Evolutionary conservation across 2,113 vertebrate genomes (phyloP).

Genomic region (Microtus oregoni): DNA sequence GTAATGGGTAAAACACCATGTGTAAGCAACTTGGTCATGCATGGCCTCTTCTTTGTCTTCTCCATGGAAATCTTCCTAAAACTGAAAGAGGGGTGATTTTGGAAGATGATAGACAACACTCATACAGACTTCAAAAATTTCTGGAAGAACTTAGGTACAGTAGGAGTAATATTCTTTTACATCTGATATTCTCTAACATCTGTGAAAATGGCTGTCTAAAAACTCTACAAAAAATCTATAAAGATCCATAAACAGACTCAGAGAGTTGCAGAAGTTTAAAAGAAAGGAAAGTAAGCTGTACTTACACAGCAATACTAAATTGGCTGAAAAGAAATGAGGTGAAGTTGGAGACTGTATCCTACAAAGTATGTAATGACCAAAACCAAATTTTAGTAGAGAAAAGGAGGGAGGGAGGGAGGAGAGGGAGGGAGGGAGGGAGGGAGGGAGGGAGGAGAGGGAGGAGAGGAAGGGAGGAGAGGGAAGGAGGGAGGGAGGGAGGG

Average conservation of each 20-base stretch:
- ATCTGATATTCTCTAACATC: background rate
- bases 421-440: background rate
- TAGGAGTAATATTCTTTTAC: background rate
- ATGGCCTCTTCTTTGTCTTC: background rate
- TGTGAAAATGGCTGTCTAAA: background rate
- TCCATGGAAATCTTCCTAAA: conserved; percentile 3
- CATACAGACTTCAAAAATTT: background rate
- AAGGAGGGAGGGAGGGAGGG: too few species aligned
- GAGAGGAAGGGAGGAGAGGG: fast-evolving
- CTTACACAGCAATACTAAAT: background rate
- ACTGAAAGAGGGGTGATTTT: background rate
- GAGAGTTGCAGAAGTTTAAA: background rate
- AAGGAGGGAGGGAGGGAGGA: background rate
- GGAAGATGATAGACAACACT: background rate
- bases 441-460: too few species aligned
- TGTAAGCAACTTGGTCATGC: background rate
- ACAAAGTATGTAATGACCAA: background rate
- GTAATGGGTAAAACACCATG: conserved; percentile 37
- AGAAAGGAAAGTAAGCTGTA: background rate
- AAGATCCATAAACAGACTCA: background rate
- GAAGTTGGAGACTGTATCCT: background rate
- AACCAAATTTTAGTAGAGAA: background rate
- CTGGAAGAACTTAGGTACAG: background rate
- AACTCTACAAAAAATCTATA: background rate
- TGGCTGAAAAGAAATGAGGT: too few species aligned